These are phyloP conservation scores for Formicarius rufipectus DNA, from an alignment of 2,113 vertebrate genomes.

Conservation along the genomic window DNA sequence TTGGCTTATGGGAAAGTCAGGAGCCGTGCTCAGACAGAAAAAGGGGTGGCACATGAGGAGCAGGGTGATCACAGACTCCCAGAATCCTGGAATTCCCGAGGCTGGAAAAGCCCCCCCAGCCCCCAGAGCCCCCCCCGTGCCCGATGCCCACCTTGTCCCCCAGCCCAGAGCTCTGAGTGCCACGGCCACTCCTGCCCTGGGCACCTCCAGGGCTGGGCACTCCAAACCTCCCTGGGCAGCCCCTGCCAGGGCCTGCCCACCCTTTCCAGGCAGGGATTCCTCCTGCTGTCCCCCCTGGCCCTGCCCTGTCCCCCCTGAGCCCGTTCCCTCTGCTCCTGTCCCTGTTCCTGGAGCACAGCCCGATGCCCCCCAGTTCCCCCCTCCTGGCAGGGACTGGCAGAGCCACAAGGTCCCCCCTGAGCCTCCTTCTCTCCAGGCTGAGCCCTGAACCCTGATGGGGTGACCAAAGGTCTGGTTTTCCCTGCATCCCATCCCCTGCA, in stretches of 20 bases:
- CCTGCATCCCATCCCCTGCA: no score
- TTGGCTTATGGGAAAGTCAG: accelerated
- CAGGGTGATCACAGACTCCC: background rate
- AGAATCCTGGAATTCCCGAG: background rate
- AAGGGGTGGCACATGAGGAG: accelerated
- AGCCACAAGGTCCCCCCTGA: background rate
- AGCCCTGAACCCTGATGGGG: background rate
- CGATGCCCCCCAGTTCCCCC: background rate
- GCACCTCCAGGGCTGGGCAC: background rate
- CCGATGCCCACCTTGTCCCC: background rate
- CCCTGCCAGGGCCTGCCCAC: background rate
- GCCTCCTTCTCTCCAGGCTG: background rate
- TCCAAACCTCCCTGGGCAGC: background rate
- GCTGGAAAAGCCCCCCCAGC: background rate
- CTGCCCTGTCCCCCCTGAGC: background rate
- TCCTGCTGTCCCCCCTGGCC: background rate
- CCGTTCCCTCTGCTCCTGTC: background rate
- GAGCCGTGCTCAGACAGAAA: accelerated
- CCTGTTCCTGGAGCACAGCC: background rate
- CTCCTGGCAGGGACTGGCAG: background rate
- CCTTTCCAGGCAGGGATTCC: background rate
- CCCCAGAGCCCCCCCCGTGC: background rate
- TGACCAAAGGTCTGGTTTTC: accelerated
- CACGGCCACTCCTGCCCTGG: background rate
- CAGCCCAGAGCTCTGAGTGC: background rate